Evolutionary conservation across 1,140 invertebrate species (phyloP).

Genomic region (Palaemon carinicauda): DNA sequence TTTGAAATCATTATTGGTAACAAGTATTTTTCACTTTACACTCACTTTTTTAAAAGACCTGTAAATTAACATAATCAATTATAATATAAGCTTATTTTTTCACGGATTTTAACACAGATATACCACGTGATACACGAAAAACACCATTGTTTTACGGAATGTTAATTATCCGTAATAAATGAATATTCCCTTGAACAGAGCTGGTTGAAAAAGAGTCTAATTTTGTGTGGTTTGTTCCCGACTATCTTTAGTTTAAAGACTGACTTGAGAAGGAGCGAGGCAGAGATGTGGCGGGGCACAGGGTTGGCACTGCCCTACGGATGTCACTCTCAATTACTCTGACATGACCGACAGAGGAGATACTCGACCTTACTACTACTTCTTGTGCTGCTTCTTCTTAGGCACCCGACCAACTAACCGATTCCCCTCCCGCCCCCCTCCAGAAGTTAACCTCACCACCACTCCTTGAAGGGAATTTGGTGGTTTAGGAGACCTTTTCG

Average conservation of each 20-base stretch:
- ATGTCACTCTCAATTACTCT: slow-evolving; percentile 47
- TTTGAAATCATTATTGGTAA: no score
- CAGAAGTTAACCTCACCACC: no score
- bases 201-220: no score
- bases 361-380: neutral
- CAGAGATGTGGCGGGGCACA: neutral
- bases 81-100: no score
- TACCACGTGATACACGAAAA: no score
- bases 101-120: no score
- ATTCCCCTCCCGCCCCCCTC: neutral
- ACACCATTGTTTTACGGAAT: no score
- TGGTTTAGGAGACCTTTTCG: no score
- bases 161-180: neutral
- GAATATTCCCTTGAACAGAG: neutral
- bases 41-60: no score
- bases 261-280: neutral
- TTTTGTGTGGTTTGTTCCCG: neutral
- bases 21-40: no score
- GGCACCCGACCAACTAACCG: neutral
- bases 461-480: no score
- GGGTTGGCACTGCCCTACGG: slow-evolving; percentile 34
- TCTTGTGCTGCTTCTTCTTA: neutral
- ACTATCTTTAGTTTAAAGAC: slow-evolving; percentile 12
- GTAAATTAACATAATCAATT: no score
- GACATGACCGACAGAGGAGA: neutral